phyloP scores from a whole-genome alignment of 2,888 invertebrate genomes.

The Autographa pulchrina region DNA sequence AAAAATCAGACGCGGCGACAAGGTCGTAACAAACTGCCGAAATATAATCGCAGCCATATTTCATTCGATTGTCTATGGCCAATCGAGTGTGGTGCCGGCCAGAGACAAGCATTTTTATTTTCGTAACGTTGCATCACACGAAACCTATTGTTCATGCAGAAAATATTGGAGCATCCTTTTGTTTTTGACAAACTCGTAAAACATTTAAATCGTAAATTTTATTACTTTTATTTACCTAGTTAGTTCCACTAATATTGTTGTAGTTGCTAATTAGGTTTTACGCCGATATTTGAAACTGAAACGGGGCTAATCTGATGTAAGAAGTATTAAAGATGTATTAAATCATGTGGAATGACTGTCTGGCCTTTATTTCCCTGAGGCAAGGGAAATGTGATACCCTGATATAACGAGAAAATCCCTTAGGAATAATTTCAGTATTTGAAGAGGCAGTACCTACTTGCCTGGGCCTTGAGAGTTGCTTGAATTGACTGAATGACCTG shows the following conservation, averaged over 20 bases:
- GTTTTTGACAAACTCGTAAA: slow-evolving; percentile 42
- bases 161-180: slow-evolving; percentile 27
- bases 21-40: slow-evolving; percentile 57
- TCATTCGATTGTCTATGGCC: slow-evolving; percentile 78
- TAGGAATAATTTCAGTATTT: neutral
- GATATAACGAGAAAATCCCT: neutral
- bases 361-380: neutral
- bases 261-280: slow-evolving; percentile 11
- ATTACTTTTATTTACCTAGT: slow-evolving; percentile 16
- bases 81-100: slow-evolving; percentile 77
- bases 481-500: too few relatives aligned
- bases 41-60: slow-evolving; percentile 62
- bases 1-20: slow-evolving; percentile 38
- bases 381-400: neutral
- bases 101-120: slow-evolving; percentile 73
- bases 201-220: slow-evolving; percentile 30
- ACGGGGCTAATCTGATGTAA: neutral
- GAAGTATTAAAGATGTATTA: neutral
- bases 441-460: too few relatives aligned
- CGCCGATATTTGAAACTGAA: slow-evolving; percentile 10
- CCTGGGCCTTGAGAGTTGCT: too few relatives aligned
- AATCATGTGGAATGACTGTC: slow-evolving; percentile 1
- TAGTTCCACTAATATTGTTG: slow-evolving; percentile 30
- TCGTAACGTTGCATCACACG: slow-evolving; percentile 66
- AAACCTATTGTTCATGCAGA: slow-evolving; percentile 29